phyloP scores from a whole-genome alignment of 2,113 vertebrate species.

The Lepisosteus osseus region DNA sequence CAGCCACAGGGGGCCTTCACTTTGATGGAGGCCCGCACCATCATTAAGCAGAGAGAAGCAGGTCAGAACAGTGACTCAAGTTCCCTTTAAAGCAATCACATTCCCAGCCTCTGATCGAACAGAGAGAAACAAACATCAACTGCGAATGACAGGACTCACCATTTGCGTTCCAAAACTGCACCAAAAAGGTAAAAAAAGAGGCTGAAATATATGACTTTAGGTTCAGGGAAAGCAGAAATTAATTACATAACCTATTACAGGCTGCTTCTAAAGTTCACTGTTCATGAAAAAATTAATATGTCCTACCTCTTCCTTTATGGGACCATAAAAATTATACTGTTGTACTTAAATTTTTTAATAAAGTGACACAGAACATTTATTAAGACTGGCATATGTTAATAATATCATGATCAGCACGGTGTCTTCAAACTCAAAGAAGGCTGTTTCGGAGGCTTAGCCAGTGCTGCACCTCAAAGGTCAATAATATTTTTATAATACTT shows the following conservation, averaged over 20 bases:
- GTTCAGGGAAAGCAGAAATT: conserved; percentile 76
- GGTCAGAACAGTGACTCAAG: conserved; percentile 47
- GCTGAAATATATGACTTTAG: conserved; percentile 36
- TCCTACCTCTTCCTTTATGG: conserved; percentile 86
- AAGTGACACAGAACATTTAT: conserved; percentile 87
- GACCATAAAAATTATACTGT: conserved; percentile 86
- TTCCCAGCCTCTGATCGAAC: conserved; percentile 1
- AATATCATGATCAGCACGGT: conserved; percentile 40
- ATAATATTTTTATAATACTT: conserved; percentile 63
- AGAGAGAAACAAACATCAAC: conserved; percentile 7
- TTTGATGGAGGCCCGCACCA: conserved; percentile 65
- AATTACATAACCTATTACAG: conserved; percentile 70
- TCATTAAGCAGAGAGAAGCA: conserved; percentile 63
- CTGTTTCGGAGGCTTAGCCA: conserved; percentile 37
- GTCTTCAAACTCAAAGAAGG: conserved; percentile 49
- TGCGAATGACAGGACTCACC: not conserved
- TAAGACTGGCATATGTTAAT: conserved; percentile 87
- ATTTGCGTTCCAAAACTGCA: conserved; percentile 1
- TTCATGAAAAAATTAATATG: conserved; percentile 88
- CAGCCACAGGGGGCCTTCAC: conserved; percentile 58
- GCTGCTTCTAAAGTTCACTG: conserved; percentile 84
- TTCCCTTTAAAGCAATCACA: conserved; percentile 37
- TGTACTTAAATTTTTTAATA: conserved; percentile 92
- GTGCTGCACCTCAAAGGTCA: conserved; percentile 58
- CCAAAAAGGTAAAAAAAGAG: conserved; percentile 14